Evolutionary conservation across 2,113 vertebrate genomes (phyloP), one percentile per base, ranked within the genome.

Genomic region (Ceyx melanurus): DNA sequence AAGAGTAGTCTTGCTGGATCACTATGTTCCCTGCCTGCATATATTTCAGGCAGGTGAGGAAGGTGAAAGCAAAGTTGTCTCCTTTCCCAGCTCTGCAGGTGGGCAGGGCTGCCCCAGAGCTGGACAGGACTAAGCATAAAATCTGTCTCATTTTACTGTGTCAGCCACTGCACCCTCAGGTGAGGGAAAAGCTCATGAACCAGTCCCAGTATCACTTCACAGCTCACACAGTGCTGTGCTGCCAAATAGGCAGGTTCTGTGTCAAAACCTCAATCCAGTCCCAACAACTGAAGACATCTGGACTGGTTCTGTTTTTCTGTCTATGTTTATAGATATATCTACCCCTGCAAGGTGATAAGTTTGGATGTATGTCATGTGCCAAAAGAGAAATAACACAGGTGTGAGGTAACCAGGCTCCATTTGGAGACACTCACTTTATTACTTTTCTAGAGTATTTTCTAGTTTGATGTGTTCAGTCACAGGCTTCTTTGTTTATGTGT

Each of bases 401-500:
- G 3, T 72, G 84, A 90, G 37, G 54, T 82, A 94, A 80, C 37
- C 8, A 53, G 51, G 19, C 16, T 73, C 26, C 53, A 23, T 75
- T 84, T 54, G 31, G 29, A 82, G 42, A 20, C 25, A 67, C 28
- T 56, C 9, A 23, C 80, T 90, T 95, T 77, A 68, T 58, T 54
- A 60, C 70, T 88, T 92, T 71, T 29, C 1, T 56, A 72, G 89
- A 93, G 66, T 25, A 53, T 86, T 87, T 85, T 89, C 65, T 91
- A 68, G 26, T 68, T 84, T 35, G 17, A 60, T 85, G 43, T 51
- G 50, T 82, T 81, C 56, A 79, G 40, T 83, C 42, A 81, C 17
- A 82, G 37, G 31, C 56, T 89, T 66, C 35, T 88, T 84, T 93
- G 79, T 93, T 95, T 88, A 81, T 94, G 75, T 96, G 66, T 40